These are phyloP conservation scores for Augochlorella aurata DNA, from an alignment of 2,888 invertebrate genomes.

Conservation along the genomic window DNA sequence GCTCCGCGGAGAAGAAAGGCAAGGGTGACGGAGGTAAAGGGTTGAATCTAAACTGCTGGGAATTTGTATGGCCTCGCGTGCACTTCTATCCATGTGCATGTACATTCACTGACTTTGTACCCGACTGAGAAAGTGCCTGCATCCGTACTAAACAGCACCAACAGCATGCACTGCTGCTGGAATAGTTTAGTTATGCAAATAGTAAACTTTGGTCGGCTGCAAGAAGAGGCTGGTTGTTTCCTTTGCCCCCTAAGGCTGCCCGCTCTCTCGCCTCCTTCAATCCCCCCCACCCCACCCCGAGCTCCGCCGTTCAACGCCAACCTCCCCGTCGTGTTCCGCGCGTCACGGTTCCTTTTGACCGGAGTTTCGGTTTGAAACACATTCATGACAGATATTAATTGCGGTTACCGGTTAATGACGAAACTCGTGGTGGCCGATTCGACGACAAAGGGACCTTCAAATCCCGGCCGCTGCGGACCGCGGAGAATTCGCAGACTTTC, in stretches of 20 bases:
- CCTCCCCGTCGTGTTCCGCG: not conserved
- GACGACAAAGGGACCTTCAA: slow-evolving; percentile 17
- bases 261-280: not conserved
- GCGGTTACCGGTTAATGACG: slow-evolving; percentile 23
- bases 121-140: slow-evolving; percentile 54
- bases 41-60: slow-evolving; percentile 40
- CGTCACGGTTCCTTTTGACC: slow-evolving; percentile 34
- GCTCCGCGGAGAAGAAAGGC: slow-evolving; percentile 24
- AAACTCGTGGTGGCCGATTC: slow-evolving; percentile 21
- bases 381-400: slow-evolving; percentile 54
- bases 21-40: slow-evolving; percentile 35
- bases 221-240: slow-evolving; percentile 55
- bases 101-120: slow-evolving; percentile 46
- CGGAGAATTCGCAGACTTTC: not conserved
- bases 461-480: not conserved
- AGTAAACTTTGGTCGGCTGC: slow-evolving; percentile 58
- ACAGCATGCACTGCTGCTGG: slow-evolving; percentile 49
- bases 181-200: slow-evolving; percentile 69
- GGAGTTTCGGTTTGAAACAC: slow-evolving; percentile 29
- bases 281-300: not conserved
- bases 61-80: slow-evolving; percentile 39
- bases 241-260: slow-evolving; percentile 24
- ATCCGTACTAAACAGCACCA: slow-evolving; percentile 56
- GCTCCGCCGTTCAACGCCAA: too few species aligned
- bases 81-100: slow-evolving; percentile 40